Percentiles rank a stretch among this genome's conserved stretches.
Conservation (phyloP, 2,888 invertebrate genomes). For the Julus scanicus region DNA sequence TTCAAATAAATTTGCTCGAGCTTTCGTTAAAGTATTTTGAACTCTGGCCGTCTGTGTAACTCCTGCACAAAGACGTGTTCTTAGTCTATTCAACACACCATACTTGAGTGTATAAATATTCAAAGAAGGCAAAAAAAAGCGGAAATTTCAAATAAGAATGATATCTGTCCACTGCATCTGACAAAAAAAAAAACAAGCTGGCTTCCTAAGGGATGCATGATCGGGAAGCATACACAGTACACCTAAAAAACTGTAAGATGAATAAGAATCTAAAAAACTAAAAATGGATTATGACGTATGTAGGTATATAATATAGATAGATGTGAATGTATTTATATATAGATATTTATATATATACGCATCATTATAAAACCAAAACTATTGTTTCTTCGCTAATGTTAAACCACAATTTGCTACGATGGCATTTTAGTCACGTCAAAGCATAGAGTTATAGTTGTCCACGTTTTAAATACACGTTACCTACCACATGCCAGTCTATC, state of each 20-base stretch:
- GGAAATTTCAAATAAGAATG: background rate
- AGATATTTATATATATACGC: constrained; percentile 1
- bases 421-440: constrained; percentile 30
- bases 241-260: constrained; percentile 14
- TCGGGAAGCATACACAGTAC: background rate
- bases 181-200: background rate
- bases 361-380: constrained; percentile 38
- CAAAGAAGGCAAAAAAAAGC: background rate
- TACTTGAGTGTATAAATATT: background rate
- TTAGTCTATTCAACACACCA: background rate
- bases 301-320: constrained; percentile 45
- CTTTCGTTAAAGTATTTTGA: background rate
- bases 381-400: constrained; percentile 9
- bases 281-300: constrained; percentile 40
- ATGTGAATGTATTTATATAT: constrained; percentile 22
- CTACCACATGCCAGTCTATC: constrained; percentile 27
- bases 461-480: background rate
- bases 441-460: constrained; percentile 17
- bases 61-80: background rate
- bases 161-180: background rate
- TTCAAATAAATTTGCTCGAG: background rate
- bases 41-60: background rate
- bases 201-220: background rate
- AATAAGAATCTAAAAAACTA: constrained; percentile 13
- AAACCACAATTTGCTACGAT: background rate